Base-by-base conservation (phyloP, 2,113 vertebrate species). In the Zeus faber region DNA sequence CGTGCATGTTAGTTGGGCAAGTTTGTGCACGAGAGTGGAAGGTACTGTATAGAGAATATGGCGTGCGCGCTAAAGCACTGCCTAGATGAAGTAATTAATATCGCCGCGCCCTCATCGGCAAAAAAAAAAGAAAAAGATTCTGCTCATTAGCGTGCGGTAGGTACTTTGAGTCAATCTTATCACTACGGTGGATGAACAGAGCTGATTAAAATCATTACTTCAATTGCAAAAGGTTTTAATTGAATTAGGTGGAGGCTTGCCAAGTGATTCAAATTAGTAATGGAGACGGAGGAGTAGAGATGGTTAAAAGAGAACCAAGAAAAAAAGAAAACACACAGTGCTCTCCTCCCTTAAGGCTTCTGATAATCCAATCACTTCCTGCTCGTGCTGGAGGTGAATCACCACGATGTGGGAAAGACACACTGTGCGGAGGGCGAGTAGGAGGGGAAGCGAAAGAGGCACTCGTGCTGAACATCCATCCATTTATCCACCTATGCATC, bases 41-140 rank as follows among this genome's bases (percentile, higher is more conserved):
- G 13, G 39, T 31, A 52, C 20, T 64, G 40, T 7, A 65, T 70
- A 58, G 52, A 67, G 53, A 76, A 54, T 24, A 14, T 6, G 1
- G 63, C 14, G 41, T 68, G 64, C 49, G 62, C 49, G 65, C 46
- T 56, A 59, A 46, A 31, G 54, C 49, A 72, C 56, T 61, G 63
- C 27, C 54, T 53, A 54, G 58, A 72, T 54, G 44, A 73, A 58
- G 61, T 77, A 60, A 77, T 77, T 83, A 76, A 84, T 78, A 67
- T 5, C 60, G 72, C 76, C 73, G 35, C 66, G 66, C 49, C 54
- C 64, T 76, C 61, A 62, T 76, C 58, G 61, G 48, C 23, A 46
- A 5, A 13, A 49, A 31, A 58, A 48, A 58, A 62, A 51, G 64
- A 54, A 58, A 65, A 39, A 16, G 57, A 67, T 29, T 39, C 45